A percentile compares a stretch with the other conserved stretches of the same genome.
These are phyloP conservation scores for Leuctra nigra DNA, from an alignment of 2,888 invertebrate species.

Conservation along the genomic window DNA sequence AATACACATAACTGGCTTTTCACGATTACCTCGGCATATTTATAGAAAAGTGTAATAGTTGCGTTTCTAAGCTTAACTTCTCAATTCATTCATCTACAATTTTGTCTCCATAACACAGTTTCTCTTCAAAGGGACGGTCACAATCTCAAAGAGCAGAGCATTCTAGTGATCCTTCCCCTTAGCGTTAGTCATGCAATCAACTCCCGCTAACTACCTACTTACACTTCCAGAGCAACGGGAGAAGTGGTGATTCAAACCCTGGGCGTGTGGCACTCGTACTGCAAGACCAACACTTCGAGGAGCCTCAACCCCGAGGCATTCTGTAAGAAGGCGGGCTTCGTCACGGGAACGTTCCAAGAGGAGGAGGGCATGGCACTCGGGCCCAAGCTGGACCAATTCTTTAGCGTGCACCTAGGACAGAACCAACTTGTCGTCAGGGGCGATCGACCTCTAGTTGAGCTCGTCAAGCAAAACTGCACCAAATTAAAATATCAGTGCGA, in stretches of 20 bases:
- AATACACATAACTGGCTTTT: too few relatives aligned
- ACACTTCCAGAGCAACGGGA: slow-evolving; percentile 13
- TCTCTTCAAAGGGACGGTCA: too few relatives aligned
- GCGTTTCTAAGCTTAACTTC: too few relatives aligned
- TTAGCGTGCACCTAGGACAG: neutral
- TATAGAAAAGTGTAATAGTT: neutral
- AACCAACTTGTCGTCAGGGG: slow-evolving; percentile 11
- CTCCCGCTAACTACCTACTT: too few relatives aligned
- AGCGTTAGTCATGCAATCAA: too few relatives aligned
- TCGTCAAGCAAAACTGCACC: slow-evolving; percentile 5
- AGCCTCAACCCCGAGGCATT: neutral
- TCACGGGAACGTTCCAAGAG: neutral
- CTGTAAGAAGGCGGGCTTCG: slow-evolving; percentile 8
- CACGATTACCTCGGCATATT: neutral
- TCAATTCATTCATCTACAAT: too few relatives aligned
- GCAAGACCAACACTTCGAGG: neutral
- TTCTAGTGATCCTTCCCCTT: too few relatives aligned
- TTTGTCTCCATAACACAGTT: too few relatives aligned
- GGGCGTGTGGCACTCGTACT: slow-evolving; percentile 20
- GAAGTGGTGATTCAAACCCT: slow-evolving; percentile 7
- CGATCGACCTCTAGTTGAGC: slow-evolving; percentile 8
- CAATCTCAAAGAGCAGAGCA: too few relatives aligned
- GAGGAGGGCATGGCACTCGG: neutral
- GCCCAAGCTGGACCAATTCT: slow-evolving; percentile 14
- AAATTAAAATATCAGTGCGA: neutral